Percentiles rank a stretch among this genome's conserved stretches.
phyloP scores from a whole-genome alignment of 2,888 invertebrate species.

The Acanthosepion lycidas region DNA sequence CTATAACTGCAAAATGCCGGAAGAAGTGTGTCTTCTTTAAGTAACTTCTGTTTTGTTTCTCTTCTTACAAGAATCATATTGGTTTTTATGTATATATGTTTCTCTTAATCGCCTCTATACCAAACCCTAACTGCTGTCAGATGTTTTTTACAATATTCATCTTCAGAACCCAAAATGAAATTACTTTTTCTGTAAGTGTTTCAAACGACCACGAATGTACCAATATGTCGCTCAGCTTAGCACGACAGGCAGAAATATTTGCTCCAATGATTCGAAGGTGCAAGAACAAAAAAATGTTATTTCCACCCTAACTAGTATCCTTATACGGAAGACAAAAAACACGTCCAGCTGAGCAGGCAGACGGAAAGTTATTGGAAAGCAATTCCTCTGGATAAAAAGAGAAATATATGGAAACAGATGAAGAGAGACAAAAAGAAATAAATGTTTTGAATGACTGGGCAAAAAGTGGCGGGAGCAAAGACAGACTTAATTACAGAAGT shows the following conservation, averaged over 20 bases:
- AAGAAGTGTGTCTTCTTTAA: not conserved
- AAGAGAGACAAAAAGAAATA: not conserved
- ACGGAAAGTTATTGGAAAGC: not conserved
- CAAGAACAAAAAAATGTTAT: not conserved
- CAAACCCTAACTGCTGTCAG: not conserved
- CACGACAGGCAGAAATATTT: constrained; percentile 33
- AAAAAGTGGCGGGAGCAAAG: not conserved
- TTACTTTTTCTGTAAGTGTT: not conserved
- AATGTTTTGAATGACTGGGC: not conserved
- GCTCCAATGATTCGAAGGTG: not conserved
- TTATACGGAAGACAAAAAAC: not conserved
- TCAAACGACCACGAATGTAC: not conserved
- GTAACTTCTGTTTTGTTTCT: not conserved
- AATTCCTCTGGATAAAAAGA: not conserved
- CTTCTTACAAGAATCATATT: not conserved
- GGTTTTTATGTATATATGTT: not conserved
- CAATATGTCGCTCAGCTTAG: not conserved
- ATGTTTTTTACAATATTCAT: not conserved
- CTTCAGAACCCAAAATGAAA: constrained; percentile 8
- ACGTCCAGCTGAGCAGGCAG: not conserved
- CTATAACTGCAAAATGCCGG: not conserved
- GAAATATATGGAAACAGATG: not conserved
- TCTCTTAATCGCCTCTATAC: not conserved
- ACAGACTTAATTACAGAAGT: too few relatives aligned
- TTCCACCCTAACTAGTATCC: not conserved